phyloP scores from a whole-genome alignment of 1,140 invertebrate genomes.

The Pollicipes pollicipes region DNA sequence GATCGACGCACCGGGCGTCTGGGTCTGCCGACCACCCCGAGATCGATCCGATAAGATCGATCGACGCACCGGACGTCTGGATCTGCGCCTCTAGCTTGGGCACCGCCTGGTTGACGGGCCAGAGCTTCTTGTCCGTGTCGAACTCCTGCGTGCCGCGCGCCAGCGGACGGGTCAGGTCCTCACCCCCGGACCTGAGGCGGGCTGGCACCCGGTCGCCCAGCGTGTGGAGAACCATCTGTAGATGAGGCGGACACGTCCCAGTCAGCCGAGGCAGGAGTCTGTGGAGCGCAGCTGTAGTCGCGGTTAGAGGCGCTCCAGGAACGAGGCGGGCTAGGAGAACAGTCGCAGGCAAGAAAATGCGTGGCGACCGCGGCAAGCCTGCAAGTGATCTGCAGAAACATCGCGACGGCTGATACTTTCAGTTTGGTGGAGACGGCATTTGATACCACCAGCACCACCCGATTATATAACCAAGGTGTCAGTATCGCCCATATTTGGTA shows the following conservation, averaged over 20 bases:
- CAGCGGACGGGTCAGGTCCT: neutral
- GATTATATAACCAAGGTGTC: too few species aligned
- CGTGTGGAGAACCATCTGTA: neutral
- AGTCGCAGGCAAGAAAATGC: neutral
- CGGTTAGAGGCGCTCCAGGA: neutral
- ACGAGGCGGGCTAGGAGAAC: neutral
- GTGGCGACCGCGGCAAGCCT: too few species aligned
- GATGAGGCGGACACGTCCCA: neutral
- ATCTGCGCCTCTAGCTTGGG: constrained; percentile 23
- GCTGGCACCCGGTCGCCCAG: neutral
- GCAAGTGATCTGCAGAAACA: neutral
- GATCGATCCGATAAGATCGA: too few species aligned
- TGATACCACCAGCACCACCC: too few species aligned
- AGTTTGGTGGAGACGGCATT: too few species aligned
- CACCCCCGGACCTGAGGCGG: neutral
- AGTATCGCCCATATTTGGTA: too few species aligned
- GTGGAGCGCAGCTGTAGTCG: neutral
- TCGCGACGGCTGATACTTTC: neutral
- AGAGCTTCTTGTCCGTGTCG: constrained; percentile 22
- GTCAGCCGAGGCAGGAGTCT: too few species aligned
- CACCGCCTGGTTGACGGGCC: constrained; percentile 25
- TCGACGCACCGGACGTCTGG: constrained; percentile 17
- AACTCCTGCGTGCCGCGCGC: constrained; percentile 19
- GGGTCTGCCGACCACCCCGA: too few species aligned
- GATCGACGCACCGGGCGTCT: too few species aligned